Evolutionary conservation across 2,113 vertebrate species (phyloP), one percentile per base, ranked within the genome.

Genomic region (Otis tarda): DNA sequence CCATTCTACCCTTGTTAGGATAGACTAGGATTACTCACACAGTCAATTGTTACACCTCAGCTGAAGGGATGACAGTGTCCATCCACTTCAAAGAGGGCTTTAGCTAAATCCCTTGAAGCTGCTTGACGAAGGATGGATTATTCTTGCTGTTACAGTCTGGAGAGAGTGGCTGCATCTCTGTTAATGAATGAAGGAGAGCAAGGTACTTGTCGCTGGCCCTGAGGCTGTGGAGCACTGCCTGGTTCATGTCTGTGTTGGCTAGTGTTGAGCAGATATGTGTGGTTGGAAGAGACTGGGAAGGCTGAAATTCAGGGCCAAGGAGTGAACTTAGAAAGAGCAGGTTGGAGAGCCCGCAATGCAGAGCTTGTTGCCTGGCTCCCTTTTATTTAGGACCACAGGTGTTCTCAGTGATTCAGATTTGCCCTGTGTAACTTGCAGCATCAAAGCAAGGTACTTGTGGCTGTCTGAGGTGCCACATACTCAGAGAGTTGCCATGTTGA

Each of bases 261-360:
- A 10, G 13, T 3, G 2, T 16, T 35, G 61, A 50, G 30, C 50
- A 53, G 75, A 67, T 4, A 22, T 64, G 20, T 25, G 56, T 94
- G 37, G 16, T 8, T 53, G 49, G 41, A 65, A 61, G 64, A 52
- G 25, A 31, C 30, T 6, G 15, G 20, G 28, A 41, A 12, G 21
- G 20, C 50, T 83, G 70, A 63, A 87, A 64, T n/a, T 39, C 18
- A 30, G 49, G 71, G 28, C 25, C 20, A 45, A 63, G 43, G 22
- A 55, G 17, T 5, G 30, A 71, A 37, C 30, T 57, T 41, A 33
- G 47, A 33, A 27, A 43, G 2, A 59, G 41, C 7, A 2, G 1
- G 25, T 1, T 43, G 50, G 35, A 69, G 27, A 65, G 23, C 41
- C 27, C 3, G 1, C 0, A 0, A n/a, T 14, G n/a, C 19, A n/a